Conservation (phyloP, 2,113 vertebrate genomes). For the Paradoxurus hermaphroditus region DNA sequence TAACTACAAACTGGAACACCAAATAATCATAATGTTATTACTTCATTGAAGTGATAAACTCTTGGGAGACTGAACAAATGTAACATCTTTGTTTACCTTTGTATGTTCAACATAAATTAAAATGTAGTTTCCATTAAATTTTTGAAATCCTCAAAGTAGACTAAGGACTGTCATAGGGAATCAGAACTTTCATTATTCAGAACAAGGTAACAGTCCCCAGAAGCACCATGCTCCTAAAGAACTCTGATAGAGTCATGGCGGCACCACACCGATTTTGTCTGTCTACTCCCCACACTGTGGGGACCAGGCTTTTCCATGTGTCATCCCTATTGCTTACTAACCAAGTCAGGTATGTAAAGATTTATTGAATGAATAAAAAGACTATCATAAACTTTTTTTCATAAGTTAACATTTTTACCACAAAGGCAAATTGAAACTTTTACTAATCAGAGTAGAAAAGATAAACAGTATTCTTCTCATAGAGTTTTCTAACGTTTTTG, state of each 20-base stretch:
- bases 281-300: background rate
- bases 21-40: background rate
- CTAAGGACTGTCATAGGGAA: background rate
- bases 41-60: background rate
- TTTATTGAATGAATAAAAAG: background rate
- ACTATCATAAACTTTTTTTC: background rate
- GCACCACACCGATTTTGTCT: background rate
- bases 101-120: background rate
- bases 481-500: background rate
- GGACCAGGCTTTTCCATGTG: background rate
- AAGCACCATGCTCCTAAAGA: background rate
- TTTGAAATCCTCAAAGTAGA: background rate
- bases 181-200: background rate
- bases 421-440: background rate
- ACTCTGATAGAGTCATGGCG: background rate
- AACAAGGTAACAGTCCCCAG: background rate
- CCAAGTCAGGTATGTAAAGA: background rate
- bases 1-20: background rate
- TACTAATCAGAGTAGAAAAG: background rate
- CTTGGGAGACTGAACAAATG: background rate
- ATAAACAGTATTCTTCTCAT: background rate
- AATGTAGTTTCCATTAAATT: background rate
- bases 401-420: background rate
- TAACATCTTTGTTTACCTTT: background rate
- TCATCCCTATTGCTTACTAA: background rate